Evolutionary conservation across 30 jellyfish, hydroid and myxozoan genomes (phyloP).

Genomic region (Chrysaora quinquecirrha): DNA sequence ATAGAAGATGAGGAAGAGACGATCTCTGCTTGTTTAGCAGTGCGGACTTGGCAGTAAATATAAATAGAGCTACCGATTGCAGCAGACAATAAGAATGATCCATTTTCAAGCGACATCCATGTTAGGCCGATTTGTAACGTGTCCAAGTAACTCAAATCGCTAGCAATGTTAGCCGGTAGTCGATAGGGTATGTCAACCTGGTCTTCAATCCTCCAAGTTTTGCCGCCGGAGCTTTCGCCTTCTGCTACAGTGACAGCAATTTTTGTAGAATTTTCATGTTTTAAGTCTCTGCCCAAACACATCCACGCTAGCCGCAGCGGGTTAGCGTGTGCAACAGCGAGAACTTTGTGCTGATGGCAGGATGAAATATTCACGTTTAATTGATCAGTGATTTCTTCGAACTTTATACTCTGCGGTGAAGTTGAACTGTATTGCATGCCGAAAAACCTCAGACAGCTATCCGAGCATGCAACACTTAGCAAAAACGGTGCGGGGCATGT

Average conservation of each 20-base stretch:
- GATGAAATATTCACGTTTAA: slow-evolving; percentile 7
- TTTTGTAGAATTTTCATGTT: neutral
- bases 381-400: slow-evolving; percentile 8
- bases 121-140: slow-evolving; percentile 73
- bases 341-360: slow-evolving; percentile 33
- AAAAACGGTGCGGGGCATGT: slow-evolving; percentile 75
- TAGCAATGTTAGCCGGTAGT: slow-evolving; percentile 32
- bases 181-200: slow-evolving; percentile 44
- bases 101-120: slow-evolving; percentile 97
- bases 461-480: slow-evolving; percentile 73
- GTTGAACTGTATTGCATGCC: slow-evolving; percentile 16
- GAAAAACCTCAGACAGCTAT: slow-evolving; percentile 43
- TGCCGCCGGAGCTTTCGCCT: slow-evolving; percentile 93
- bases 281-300: slow-evolving; percentile 19
- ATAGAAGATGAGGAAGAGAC: slow-evolving; percentile 57
- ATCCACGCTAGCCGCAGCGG: slow-evolving; percentile 83
- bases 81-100: slow-evolving; percentile 80
- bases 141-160: slow-evolving; percentile 30
- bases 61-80: slow-evolving; percentile 71
- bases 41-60: slow-evolving; percentile 42
- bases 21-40: slow-evolving; percentile 38
- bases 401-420: neutral
- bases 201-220: slow-evolving; percentile 77
- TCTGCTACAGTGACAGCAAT: slow-evolving; percentile 60
- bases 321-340: slow-evolving; percentile 86